Percentiles rank a stretch among this genome's conserved stretches.
Conservation (phyloP, 2,888 invertebrate species). For the Nemoura dubitans region DNA sequence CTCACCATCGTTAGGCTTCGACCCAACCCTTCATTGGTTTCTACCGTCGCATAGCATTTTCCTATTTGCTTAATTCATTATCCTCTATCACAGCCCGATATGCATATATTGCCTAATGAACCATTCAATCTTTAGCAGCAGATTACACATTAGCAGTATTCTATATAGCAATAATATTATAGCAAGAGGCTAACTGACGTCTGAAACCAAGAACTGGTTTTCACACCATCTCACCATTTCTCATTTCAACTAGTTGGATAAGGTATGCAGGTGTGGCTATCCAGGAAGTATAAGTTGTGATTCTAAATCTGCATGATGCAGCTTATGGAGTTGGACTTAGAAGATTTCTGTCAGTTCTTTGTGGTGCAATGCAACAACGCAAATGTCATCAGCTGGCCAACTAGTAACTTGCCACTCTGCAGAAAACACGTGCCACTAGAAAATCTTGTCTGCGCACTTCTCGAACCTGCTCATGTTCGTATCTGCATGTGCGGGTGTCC, state of each 20-base stretch:
- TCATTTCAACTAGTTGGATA: conserved; percentile 23
- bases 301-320: neutral
- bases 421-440: too few species aligned
- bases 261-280: conserved; percentile 35
- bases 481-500: neutral
- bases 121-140: neutral
- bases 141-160: too few species aligned
- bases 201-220: neutral
- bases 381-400: too few species aligned
- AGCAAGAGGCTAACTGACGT: neutral
- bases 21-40: neutral
- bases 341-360: neutral
- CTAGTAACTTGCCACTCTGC: too few species aligned
- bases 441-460: neutral
- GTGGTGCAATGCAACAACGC: too few species aligned
- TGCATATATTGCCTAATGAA: neutral
- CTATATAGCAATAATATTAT: too few species aligned
- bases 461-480: neutral
- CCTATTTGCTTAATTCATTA: neutral
- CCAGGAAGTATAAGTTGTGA: conserved; percentile 26
- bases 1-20: neutral
- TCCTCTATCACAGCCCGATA: neutral
- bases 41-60: neutral
- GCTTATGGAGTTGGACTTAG: neutral
- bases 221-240: conserved; percentile 31